phyloP scores from a whole-genome alignment of 2,888 invertebrate genomes.

The Rhaphigaster nebulosa region DNA sequence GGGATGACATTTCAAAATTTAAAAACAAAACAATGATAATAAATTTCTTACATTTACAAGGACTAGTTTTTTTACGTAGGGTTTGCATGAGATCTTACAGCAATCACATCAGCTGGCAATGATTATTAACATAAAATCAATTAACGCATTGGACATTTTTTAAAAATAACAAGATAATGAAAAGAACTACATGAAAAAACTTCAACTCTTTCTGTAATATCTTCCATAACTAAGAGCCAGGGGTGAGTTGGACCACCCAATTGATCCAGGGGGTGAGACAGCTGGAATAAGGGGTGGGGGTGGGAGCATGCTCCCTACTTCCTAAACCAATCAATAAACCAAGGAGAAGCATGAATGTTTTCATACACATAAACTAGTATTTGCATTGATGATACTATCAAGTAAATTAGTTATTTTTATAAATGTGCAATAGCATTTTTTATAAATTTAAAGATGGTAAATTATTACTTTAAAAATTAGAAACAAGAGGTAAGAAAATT shows the following conservation, averaged over 20 bases:
- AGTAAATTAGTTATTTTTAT: neutral
- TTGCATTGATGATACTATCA: slow-evolving; percentile 1
- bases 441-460: neutral
- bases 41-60: slow-evolving; percentile 88
- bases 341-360: slow-evolving; percentile 29
- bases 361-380: slow-evolving; percentile 25
- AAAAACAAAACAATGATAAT: neutral
- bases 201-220: slow-evolving; percentile 51
- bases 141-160: slow-evolving; percentile 49
- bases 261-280: slow-evolving; percentile 62
- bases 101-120: slow-evolving; percentile 54
- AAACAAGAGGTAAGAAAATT: slow-evolving; percentile 38
- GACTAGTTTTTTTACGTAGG: slow-evolving; percentile 92
- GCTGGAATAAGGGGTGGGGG: slow-evolving; percentile 60
- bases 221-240: slow-evolving; percentile 59
- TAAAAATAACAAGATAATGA: slow-evolving; percentile 24
- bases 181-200: slow-evolving; percentile 27
- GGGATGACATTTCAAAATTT: neutral
- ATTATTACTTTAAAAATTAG: neutral
- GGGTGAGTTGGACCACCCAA: slow-evolving; percentile 62
- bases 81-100: slow-evolving; percentile 80
- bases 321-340: slow-evolving; percentile 55
- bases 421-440: neutral
- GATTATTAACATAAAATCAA: neutral
- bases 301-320: slow-evolving; percentile 54